These are phyloP conservation scores for Parus major DNA, from an alignment of 2,113 vertebrate species.

Conservation along the genomic window DNA sequence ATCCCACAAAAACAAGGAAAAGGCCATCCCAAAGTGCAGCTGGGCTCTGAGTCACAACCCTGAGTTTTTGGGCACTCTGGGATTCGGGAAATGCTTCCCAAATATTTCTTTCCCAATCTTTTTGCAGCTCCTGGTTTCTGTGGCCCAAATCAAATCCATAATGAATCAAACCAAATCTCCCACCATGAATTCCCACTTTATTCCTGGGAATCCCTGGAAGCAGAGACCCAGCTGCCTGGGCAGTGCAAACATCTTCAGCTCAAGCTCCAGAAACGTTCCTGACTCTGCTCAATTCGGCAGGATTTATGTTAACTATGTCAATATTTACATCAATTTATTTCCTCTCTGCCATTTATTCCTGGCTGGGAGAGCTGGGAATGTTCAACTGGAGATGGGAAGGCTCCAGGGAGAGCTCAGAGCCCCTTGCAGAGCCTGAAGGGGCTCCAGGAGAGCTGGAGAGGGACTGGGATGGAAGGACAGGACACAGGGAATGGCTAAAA, in stretches of 20 bases:
- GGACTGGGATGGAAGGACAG: not conserved
- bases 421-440: not conserved
- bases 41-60: not conserved
- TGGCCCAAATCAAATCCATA: not conserved
- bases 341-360: not conserved
- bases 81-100: not conserved
- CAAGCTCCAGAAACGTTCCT: not conserved
- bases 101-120: not conserved
- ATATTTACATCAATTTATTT: not conserved
- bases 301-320: too few relatives aligned
- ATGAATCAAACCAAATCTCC: not conserved
- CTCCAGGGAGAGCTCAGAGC: not conserved
- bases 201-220: not conserved
- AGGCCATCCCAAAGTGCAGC: not conserved
- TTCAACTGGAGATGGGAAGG: fast-evolving
- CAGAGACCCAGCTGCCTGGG: not conserved
- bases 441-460: not conserved
- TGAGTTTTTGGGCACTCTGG: not conserved
- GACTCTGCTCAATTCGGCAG: not conserved
- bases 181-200: not conserved
- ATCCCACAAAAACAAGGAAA: fast-evolving
- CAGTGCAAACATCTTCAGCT: not conserved
- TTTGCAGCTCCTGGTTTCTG: not conserved
- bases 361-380: not conserved
- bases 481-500: not conserved